phyloP scores from a whole-genome alignment of 1,140 invertebrate genomes.

The Eupeodes corollae region DNA sequence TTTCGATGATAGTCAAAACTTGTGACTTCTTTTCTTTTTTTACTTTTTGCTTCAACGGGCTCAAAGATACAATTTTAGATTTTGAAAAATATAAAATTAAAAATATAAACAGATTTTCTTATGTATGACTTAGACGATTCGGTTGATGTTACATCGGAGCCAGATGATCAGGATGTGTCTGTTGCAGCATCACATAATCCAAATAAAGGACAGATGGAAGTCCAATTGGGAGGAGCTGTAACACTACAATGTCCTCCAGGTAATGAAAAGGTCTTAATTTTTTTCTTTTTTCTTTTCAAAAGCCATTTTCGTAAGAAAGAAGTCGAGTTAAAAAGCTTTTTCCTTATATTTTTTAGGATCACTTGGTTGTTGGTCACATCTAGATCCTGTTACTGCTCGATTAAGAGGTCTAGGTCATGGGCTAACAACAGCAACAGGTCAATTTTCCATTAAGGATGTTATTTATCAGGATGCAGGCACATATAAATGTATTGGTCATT shows the following conservation, averaged over 20 bases:
- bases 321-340: no score
- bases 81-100: no score
- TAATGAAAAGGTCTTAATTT: no score
- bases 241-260: slow-evolving; percentile 71
- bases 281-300: no score
- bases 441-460: slow-evolving; percentile 52
- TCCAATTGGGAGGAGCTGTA: slow-evolving; percentile 70
- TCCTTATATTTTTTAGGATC: slow-evolving; percentile 31
- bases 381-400: slow-evolving; percentile 45
- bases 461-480: slow-evolving; percentile 66
- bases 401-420: slow-evolving; percentile 47
- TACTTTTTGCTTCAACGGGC: no score
- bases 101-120: no score
- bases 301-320: no score
- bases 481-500: slow-evolving; percentile 58
- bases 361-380: slow-evolving; percentile 44
- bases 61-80: no score
- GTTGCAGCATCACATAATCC: slow-evolving; percentile 36
- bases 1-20: no score
- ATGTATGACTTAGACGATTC: slow-evolving; percentile 43
- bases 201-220: slow-evolving; percentile 56
- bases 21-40: no score
- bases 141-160: slow-evolving; percentile 47
- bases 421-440: slow-evolving; percentile 47
- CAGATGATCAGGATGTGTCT: slow-evolving; percentile 38